phyloP scores from a whole-genome alignment of 2,797 vertebrate species.

The Poecilia wingei region DNA sequence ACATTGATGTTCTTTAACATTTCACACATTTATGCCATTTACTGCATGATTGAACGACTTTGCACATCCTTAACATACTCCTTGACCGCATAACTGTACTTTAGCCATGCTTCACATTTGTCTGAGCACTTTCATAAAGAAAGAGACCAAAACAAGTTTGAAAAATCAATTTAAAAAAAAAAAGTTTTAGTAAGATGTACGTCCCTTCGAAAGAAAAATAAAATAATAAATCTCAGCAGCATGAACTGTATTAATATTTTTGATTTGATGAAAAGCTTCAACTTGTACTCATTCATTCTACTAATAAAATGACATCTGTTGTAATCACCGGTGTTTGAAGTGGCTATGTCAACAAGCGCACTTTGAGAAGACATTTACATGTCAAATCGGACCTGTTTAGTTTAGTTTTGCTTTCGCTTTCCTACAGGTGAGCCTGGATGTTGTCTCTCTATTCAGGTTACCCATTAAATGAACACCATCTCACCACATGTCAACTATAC shows the following conservation, averaged over 20 bases:
- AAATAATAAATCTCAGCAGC: constrained; percentile 27
- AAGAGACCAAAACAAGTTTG: constrained; percentile 14
- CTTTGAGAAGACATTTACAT: neutral
- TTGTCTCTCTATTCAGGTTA: neutral
- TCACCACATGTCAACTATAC: neutral
- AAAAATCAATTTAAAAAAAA: neutral
- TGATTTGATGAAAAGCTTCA: constrained; percentile 41
- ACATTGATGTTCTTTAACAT: constrained; percentile 26
- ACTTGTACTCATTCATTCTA: neutral
- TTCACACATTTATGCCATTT: constrained; percentile 12
- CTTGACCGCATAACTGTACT: constrained; percentile 32
- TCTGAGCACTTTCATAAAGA: constrained; percentile 16
- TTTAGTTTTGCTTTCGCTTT: neutral
- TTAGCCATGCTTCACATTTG: constrained; percentile 11
- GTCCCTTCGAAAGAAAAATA: neutral
- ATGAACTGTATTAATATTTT: constrained; percentile 26
- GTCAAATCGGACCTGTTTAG: neutral
- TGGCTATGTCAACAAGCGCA: neutral
- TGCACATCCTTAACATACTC: constrained; percentile 12
- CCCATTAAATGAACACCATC: neutral
- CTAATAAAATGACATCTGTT: neutral
- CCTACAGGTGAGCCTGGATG: neutral
- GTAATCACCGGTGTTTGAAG: neutral
- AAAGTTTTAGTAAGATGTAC: constrained; percentile 1
- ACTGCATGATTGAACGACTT: constrained; percentile 17